Conservation (phyloP, 2,888 invertebrate genomes). For the Blomia tropicalis region DNA sequence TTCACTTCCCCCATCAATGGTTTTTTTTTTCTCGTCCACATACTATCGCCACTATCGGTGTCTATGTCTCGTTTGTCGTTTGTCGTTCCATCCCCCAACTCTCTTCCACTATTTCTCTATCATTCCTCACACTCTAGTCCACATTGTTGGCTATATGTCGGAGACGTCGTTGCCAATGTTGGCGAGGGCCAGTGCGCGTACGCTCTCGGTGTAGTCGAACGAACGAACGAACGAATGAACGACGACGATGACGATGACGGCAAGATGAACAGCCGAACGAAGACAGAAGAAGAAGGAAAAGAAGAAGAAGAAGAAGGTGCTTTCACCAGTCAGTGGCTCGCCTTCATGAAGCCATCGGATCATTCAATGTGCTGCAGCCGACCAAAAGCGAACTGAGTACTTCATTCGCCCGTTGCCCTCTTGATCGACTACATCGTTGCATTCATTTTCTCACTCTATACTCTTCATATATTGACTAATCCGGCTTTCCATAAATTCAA, state of each 20-base stretch:
- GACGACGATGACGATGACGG: too few relatives aligned
- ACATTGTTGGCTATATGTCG: not conserved
- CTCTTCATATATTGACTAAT: not conserved
- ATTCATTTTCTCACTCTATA: not conserved
- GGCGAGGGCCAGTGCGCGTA: conserved; percentile 9
- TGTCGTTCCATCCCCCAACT: not conserved
- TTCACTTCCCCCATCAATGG: too few relatives aligned
- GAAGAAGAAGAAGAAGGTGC: not conserved
- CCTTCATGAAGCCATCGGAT: not conserved
- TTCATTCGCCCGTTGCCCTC: not conserved
- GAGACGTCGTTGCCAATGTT: not conserved
- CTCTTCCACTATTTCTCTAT: too few relatives aligned
- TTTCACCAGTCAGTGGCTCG: conserved; percentile 14
- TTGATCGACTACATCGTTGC: too few relatives aligned
- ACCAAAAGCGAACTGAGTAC: not conserved
- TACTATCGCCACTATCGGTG: too few relatives aligned
- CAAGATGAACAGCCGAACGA: too few relatives aligned
- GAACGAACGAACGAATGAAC: too few relatives aligned
- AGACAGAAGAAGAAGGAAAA: too few relatives aligned
- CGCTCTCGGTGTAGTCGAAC: not conserved
- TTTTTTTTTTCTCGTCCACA: too few relatives aligned
- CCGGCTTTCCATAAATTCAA: not conserved
- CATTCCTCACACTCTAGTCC: too few relatives aligned
- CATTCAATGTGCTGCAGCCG: not conserved
- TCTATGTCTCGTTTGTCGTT: too few relatives aligned